These are phyloP conservation scores for Cheirogaleus major DNA, from an alignment of 2,797 vertebrate genomes.

Conservation along the genomic window DNA sequence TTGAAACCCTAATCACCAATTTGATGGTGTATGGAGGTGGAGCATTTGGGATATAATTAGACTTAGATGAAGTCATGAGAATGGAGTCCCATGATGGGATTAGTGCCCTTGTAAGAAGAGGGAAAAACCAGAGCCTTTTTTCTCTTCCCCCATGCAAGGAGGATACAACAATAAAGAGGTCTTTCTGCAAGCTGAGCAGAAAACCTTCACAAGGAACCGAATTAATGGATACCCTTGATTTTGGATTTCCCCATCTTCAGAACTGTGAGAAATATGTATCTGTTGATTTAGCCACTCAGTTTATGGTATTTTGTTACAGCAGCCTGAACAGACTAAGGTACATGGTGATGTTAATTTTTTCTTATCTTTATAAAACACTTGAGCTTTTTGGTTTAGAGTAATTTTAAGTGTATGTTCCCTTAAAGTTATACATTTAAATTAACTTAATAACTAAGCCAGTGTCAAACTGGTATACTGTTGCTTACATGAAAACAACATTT, in stretches of 20 bases:
- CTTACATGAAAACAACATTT: background rate
- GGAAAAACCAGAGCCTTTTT: background rate
- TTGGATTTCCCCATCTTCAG: background rate
- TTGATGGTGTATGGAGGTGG: background rate
- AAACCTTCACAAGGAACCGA: background rate
- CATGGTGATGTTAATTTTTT: background rate
- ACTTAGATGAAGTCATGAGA: background rate
- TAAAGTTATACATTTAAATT: conserved; percentile 23
- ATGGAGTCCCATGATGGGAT: background rate
- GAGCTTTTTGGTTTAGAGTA: conserved; percentile 6
- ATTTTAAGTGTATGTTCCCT: conserved; percentile 1
- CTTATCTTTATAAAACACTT: background rate
- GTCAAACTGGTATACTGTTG: background rate
- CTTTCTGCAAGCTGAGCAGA: background rate
- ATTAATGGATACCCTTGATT: background rate
- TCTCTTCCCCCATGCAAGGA: background rate
- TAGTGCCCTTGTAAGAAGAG: background rate
- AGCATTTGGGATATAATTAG: background rate
- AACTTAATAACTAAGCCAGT: background rate
- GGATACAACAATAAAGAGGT: background rate
- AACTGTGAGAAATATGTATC: background rate
- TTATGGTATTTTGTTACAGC: background rate
- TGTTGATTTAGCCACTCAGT: background rate
- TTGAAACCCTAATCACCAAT: background rate
- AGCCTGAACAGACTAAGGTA: background rate